Evolutionary conservation across 2,797 vertebrate species (phyloP).

Genomic region (Pogoniulus pusillus): DNA sequence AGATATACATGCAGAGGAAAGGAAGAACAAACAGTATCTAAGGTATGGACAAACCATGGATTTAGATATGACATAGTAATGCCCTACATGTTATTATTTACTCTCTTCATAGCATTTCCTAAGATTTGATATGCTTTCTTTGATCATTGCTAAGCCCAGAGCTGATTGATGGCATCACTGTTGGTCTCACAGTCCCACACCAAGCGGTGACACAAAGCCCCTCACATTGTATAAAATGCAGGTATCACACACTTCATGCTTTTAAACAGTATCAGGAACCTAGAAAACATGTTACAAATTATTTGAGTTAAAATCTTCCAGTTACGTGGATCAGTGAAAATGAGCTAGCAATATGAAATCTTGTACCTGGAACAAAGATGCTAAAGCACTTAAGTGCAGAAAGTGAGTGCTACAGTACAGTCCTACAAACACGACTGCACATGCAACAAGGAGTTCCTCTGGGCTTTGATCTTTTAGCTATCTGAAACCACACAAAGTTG

Average conservation of each 20-base stretch:
- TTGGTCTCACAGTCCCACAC: background rate
- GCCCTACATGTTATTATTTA: background rate
- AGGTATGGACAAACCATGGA: background rate
- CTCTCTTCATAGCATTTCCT: background rate
- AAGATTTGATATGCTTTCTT: background rate
- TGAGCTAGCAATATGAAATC: background rate
- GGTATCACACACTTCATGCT: background rate
- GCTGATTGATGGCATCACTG: background rate
- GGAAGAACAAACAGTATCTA: background rate
- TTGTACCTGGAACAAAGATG: background rate
- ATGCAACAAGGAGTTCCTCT: slow-evolving; percentile 13
- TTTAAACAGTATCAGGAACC: background rate
- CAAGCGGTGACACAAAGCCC: background rate
- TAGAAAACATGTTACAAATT: background rate
- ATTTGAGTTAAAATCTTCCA: slow-evolving; percentile 32
- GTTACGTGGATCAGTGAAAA: background rate
- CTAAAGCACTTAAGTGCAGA: background rate
- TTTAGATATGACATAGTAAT: background rate
- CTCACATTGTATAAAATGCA: background rate
- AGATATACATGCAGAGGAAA: background rate
- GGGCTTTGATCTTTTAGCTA: slow-evolving; percentile 60
- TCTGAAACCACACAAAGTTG: slow-evolving; percentile 49
- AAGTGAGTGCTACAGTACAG: background rate
- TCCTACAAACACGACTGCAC: background rate
- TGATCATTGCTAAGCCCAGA: background rate